Percentiles rank a stretch among this genome's conserved stretches.
Evolutionary conservation across 2,113 vertebrate genomes (phyloP).

Genomic region (Phaethon lepturus): DNA sequence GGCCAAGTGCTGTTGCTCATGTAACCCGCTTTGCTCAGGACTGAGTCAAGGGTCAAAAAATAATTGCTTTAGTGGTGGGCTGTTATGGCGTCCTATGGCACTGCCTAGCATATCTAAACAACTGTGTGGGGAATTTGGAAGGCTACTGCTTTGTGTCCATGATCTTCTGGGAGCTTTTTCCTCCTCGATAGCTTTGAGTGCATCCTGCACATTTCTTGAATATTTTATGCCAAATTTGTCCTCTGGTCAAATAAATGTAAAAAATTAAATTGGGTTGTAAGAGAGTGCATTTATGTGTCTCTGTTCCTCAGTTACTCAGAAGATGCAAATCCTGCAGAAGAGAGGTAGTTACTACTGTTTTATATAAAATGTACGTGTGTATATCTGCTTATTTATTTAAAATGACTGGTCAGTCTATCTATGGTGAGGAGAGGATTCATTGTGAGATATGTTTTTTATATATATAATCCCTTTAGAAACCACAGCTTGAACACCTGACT

Average conservation of each 20-base stretch:
- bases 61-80: background rate
- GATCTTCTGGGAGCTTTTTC: background rate
- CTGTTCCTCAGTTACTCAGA: background rate
- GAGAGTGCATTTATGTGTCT: background rate
- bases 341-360: background rate
- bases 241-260: background rate
- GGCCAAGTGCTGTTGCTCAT: background rate
- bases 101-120: background rate
- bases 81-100: background rate
- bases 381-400: background rate
- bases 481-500: background rate
- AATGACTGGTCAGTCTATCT: background rate
- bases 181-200: background rate
- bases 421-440: background rate
- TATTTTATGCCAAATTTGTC: background rate
- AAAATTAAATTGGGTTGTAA: background rate
- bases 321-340: background rate
- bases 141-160: background rate
- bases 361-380: background rate
- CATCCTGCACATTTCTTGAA: background rate
- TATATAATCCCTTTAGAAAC: background rate
- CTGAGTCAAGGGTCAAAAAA: background rate
- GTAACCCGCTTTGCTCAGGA: fast-evolving
- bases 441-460: background rate
- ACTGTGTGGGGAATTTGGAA: background rate